Evolutionary conservation across 2,888 invertebrate species (phyloP), one percentile per base, ranked within the genome.

Genomic region (Neuroscelio doddi): DNA sequence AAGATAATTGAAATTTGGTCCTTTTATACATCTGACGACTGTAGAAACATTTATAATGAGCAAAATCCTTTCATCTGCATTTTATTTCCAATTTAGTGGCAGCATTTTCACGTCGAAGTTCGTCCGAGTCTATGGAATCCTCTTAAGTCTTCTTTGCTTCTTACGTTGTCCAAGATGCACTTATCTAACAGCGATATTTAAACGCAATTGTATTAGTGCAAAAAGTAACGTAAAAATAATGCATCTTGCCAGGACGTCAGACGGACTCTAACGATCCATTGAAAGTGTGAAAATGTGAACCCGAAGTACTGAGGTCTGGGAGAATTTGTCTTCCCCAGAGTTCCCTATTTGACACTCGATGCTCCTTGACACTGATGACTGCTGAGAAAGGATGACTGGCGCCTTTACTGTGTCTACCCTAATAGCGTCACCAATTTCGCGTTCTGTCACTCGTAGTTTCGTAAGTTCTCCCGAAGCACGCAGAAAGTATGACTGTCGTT

Each of bases 341-440:
- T 70, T 72, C 63, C 72, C 71, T 73, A 73, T 79, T 78, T 79
- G 80, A 79, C 78, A 77, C 72, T 69, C 76, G 76, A 81, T 78
- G 78, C 72, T 70, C 69, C 59, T 61, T 72, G 70, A 73, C 75
- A 72, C 70, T 69, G 72, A 71, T 72, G 71, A 61, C 61, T 55
- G 53, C 44, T 39, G 56, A 16, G 61, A 57, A 63, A 61, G 53
- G 62, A 66, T 66, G 66, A 67, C 58, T 63, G 63, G 64, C 64
- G 64, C 61, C 64, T 64, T 64, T 50, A 57, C 58, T 64, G 56
- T 49, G 64, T 68, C 64, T 53, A 32, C 58, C 44, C 49, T 68
- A 68, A 68, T 64, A 58, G 44, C 56, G 57, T 61, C 68, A 64
- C 59, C 57, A 64, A 68, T 68, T 64, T 64, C 41, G 64, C 64